Evolutionary conservation across 2,113 vertebrate species (phyloP), one percentile per base, ranked within the genome.

Genomic region (Plotosus lineatus): DNA sequence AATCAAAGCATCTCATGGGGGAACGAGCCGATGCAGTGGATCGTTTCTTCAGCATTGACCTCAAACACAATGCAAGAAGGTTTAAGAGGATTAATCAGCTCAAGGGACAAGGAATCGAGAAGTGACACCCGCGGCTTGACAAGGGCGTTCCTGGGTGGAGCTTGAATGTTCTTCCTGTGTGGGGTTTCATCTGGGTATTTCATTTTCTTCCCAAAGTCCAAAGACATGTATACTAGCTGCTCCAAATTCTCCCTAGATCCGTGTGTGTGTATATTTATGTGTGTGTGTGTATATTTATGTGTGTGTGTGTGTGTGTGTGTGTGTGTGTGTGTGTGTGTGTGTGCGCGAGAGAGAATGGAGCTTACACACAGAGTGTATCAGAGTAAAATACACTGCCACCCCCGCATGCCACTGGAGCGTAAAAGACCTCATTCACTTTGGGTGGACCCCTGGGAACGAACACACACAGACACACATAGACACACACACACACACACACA

Each of bases 291-390:
- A 76, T 83, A 56, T 78, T 65, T 66, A 48, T 65, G n/a, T 50
- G 66, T 73, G 77, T 66, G 46, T 78, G 69, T 79, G 60, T 74
- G 82, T 83, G 68, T 63, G 66, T 55, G 66, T 61, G 42, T 46
- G 80, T 77, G 76, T 65, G 75, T 65, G 63, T 38, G 17, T 42
- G 63, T 42, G 63, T 11, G 56, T 26, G 23, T 26, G 23, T 58
- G 56, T 40, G 61, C 80, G 88, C 89, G 88, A 88, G 85, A 84
- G 82, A 86, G 77, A 87, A 92, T 92, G 89, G 89, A 92, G 90
- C 90, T 90, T 90, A 89, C 85, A 81, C 77, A 88, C 83, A 1
- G 83, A 89, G 89, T 88, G 89, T 86, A 88, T 90, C 88, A 89
- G 83, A 50, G 79, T 89, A 91, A 90, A 89, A 90, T 86, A 90